phyloP scores from a whole-genome alignment of 2,888 invertebrate species.

The Cylloceria caligata region DNA sequence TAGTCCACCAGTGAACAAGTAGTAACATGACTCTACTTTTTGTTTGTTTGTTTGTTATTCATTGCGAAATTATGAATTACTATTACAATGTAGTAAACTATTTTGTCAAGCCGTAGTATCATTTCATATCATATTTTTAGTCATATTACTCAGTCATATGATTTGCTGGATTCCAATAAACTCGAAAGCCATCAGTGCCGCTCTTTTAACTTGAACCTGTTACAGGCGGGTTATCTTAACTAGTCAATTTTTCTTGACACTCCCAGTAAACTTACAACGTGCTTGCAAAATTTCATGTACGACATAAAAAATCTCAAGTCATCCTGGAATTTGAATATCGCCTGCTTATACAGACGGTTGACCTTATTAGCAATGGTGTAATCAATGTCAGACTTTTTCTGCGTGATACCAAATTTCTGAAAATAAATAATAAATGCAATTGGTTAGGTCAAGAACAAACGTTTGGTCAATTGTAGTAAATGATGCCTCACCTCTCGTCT shows the following conservation, averaged over 20 bases:
- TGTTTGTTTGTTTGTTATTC: too few relatives aligned
- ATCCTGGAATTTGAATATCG: slow-evolving; percentile 89
- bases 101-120: too few relatives aligned
- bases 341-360: slow-evolving; percentile 90
- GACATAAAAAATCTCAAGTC: slow-evolving; percentile 91
- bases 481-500: slow-evolving; percentile 86
- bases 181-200: too few relatives aligned
- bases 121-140: too few relatives aligned
- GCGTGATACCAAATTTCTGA: slow-evolving; percentile 85
- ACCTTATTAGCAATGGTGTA: slow-evolving; percentile 90
- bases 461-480: not conserved
- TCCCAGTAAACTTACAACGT: slow-evolving; percentile 85
- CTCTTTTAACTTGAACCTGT: too few relatives aligned
- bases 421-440: slow-evolving; percentile 61
- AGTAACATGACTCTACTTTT: too few relatives aligned
- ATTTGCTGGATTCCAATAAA: too few relatives aligned
- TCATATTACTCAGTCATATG: too few relatives aligned
- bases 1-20: too few relatives aligned
- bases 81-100: too few relatives aligned
- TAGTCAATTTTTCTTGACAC: not conserved
- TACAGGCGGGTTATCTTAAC: too few relatives aligned
- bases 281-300: slow-evolving; percentile 92
- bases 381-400: slow-evolving; percentile 89
- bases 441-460: not conserved
- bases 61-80: too few relatives aligned